Percentiles rank a stretch among this genome's conserved stretches.
Evolutionary conservation across 2,888 invertebrate species (phyloP).

Genomic region (Podabrus alpinus): DNA sequence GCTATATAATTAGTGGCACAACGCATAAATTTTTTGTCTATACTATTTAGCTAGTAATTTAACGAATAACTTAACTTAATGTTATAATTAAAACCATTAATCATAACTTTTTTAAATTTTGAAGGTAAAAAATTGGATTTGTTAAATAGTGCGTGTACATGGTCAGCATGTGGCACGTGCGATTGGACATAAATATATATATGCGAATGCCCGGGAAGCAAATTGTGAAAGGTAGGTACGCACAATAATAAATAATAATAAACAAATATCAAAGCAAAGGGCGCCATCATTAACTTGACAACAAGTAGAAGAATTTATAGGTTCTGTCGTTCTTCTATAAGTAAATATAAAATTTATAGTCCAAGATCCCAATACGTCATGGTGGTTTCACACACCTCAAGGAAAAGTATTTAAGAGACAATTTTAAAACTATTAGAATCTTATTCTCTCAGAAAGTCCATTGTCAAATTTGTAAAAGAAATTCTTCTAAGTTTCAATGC

Average conservation of each 20-base stretch:
- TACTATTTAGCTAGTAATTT: not conserved
- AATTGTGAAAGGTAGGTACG: not conserved
- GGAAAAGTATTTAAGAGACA: not conserved
- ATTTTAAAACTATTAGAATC: slow-evolving; percentile 7
- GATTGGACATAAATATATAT: no score
- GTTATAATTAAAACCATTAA: not conserved
- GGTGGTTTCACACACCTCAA: slow-evolving; percentile 7
- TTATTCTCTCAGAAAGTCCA: not conserved
- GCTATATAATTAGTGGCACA: not conserved
- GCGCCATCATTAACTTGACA: not conserved
- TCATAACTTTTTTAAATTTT: not conserved
- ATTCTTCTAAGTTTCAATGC: not conserved
- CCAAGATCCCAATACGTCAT: not conserved
- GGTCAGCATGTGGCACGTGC: not conserved
- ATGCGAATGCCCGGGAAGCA: not conserved
- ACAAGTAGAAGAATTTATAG: no score
- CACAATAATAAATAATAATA: not conserved
- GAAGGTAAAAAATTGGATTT: not conserved
- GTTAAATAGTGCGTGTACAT: not conserved
- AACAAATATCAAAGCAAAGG: not conserved
- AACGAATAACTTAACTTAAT: not conserved
- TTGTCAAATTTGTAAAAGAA: slow-evolving; percentile 13
- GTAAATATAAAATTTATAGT: not conserved
- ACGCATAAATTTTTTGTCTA: not conserved
- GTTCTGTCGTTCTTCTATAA: not conserved